Percentiles rank a stretch among this genome's conserved stretches.
Conservation (phyloP, 2,113 vertebrate species). For the Erythrocercus mccallii region DNA sequence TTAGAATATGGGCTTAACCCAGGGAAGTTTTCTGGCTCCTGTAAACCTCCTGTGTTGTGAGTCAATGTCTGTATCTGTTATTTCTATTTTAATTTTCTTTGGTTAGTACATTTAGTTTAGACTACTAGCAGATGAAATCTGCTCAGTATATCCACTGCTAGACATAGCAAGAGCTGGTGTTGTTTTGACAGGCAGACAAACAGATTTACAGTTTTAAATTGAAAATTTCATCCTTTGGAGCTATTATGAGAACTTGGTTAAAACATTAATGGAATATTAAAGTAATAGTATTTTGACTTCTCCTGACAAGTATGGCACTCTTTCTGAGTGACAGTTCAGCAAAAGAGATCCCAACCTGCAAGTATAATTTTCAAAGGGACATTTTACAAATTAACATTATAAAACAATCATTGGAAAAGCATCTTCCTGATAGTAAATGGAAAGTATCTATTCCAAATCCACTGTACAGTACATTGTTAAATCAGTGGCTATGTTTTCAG, state of each 20-base stretch:
- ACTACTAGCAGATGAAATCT: constrained; percentile 41
- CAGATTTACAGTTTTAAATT: constrained; percentile 44
- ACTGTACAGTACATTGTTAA: background rate
- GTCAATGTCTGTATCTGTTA: constrained; percentile 26
- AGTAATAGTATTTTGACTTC: constrained; percentile 36
- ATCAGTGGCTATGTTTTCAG: background rate
- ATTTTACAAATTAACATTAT: background rate
- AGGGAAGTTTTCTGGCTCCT: background rate
- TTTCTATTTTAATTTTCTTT: constrained; percentile 31
- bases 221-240: constrained; percentile 46
- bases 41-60: background rate
- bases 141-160: constrained; percentile 19
- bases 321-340: constrained; percentile 11
- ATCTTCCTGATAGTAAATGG: background rate
- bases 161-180: constrained; percentile 39
- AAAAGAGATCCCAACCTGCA: background rate
- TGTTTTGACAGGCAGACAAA: constrained; percentile 65
- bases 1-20: background rate
- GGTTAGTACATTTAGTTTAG: constrained; percentile 20
- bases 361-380: background rate
- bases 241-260: constrained; percentile 30
- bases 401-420: background rate
- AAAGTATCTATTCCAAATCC: background rate
- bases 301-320: background rate
- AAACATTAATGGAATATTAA: constrained; percentile 16